Evolutionary conservation across 2,113 vertebrate genomes (phyloP).

Genomic region (Leucopternis melanops): DNA sequence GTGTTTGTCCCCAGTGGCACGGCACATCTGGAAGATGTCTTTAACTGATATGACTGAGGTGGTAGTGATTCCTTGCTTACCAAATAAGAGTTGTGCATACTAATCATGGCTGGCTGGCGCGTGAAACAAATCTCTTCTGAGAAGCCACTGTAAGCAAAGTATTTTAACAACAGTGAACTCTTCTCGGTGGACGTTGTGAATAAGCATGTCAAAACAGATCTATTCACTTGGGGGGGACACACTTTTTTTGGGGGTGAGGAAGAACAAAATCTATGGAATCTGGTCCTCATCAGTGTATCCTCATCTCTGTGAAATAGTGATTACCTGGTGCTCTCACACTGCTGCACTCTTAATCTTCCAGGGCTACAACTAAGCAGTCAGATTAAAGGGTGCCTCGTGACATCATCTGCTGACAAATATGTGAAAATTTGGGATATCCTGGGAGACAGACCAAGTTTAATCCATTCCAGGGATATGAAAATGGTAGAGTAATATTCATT

Average conservation of each 20-base stretch:
- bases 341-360: slow-evolving; percentile 34
- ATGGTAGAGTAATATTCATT: slow-evolving; percentile 77
- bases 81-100: not conserved
- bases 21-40: not conserved
- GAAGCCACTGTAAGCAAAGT: not conserved
- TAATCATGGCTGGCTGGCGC: not conserved
- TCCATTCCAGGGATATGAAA: slow-evolving; percentile 96
- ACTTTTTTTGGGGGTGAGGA: not conserved
- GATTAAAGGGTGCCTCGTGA: slow-evolving; percentile 92
- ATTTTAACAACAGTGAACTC: not conserved
- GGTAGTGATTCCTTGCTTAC: not conserved
- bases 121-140: not conserved
- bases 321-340: not conserved
- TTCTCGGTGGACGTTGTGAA: not conserved
- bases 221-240: not conserved
- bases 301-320: not conserved
- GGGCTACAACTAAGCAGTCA: slow-evolving; percentile 94
- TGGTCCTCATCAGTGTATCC: not conserved
- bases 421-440: slow-evolving; percentile 97
- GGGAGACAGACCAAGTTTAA: slow-evolving; percentile 86
- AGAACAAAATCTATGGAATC: not conserved
- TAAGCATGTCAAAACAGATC: not conserved
- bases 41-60: not conserved
- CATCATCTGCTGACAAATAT: slow-evolving; percentile 87
- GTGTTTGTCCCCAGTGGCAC: not conserved